A percentile compares a stretch with the other conserved stretches of the same genome.
Evolutionary conservation across 2,797 vertebrate species (phyloP).

Genomic region (Pipistrellus nathusii): DNA sequence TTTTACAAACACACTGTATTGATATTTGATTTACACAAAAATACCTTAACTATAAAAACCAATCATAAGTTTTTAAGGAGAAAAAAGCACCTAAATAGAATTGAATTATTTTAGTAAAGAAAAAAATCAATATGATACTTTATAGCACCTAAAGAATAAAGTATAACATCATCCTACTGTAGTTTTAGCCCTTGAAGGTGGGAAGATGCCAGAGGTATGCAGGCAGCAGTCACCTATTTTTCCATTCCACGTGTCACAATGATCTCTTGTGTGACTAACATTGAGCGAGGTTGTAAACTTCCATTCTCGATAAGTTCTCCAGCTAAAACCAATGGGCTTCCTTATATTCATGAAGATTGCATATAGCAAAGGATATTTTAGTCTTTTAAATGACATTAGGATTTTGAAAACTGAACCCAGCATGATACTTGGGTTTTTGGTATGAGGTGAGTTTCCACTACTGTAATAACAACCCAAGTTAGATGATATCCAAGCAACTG

Average conservation of each 20-base stretch:
- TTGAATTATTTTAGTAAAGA: not conserved
- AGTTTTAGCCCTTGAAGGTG: too few species aligned
- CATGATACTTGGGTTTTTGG: not conserved
- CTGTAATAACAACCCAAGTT: constrained; percentile 6
- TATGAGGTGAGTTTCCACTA: not conserved
- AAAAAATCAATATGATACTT: not conserved
- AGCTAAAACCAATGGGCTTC: not conserved
- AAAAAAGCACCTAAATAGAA: constrained; percentile 5
- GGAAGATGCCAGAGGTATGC: not conserved
- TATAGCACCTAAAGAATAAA: not conserved
- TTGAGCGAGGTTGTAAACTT: not conserved
- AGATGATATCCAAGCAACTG: not conserved
- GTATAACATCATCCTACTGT: not conserved
- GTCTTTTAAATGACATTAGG: not conserved
- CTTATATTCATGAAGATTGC: not conserved
- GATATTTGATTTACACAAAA: constrained; percentile 26
- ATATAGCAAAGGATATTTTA: not conserved
- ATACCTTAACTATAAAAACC: not conserved
- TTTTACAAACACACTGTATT: constrained; percentile 2
- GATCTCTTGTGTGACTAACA: not conserved
- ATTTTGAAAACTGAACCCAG: not conserved
- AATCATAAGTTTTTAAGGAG: constrained; percentile 11
- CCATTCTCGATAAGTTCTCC: not conserved
- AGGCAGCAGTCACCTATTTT: not conserved
- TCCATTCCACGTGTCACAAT: not conserved